Evolutionary conservation across 2,888 invertebrate genomes (phyloP).

Genomic region (Cryptus armator): DNA sequence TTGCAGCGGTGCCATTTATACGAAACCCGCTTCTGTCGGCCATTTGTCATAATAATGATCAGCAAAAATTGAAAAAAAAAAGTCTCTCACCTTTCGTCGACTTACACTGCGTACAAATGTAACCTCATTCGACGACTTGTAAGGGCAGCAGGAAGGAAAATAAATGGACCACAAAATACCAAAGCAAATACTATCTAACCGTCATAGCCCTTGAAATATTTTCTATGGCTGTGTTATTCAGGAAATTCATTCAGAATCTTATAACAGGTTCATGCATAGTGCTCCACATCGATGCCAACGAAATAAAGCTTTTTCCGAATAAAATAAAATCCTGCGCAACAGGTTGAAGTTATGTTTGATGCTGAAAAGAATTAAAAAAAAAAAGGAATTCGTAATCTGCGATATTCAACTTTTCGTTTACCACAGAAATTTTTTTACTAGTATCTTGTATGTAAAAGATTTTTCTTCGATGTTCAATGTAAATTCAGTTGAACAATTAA

Average conservation of each 20-base stretch:
- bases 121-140: background rate
- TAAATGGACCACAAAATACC: conserved; percentile 58
- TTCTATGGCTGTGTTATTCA: conserved; percentile 38
- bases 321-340: background rate
- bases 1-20: conserved; percentile 3
- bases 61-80: conserved; percentile 54
- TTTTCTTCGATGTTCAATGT: too few species aligned
- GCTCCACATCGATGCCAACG: background rate
- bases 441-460: too few species aligned
- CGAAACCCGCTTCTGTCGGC: conserved; percentile 31
- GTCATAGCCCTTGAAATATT: conserved; percentile 3
- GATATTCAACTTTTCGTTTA: too few species aligned
- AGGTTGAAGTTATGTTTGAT: background rate
- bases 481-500: too few species aligned
- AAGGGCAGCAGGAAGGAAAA: conserved; percentile 58
- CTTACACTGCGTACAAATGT: conserved; percentile 10
- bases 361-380: background rate
- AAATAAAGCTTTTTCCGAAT: background rate
- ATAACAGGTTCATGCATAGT: conserved; percentile 19
- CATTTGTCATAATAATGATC: conserved; percentile 73
- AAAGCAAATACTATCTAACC: conserved; percentile 53
- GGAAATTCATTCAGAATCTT: conserved; percentile 30
- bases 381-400: background rate
- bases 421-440: too few species aligned
- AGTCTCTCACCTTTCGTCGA: conserved; percentile 43